Percentiles rank a stretch among this genome's conserved stretches.
Evolutionary conservation across 2,888 invertebrate genomes (phyloP).

Genomic region (Phania funesta): DNA sequence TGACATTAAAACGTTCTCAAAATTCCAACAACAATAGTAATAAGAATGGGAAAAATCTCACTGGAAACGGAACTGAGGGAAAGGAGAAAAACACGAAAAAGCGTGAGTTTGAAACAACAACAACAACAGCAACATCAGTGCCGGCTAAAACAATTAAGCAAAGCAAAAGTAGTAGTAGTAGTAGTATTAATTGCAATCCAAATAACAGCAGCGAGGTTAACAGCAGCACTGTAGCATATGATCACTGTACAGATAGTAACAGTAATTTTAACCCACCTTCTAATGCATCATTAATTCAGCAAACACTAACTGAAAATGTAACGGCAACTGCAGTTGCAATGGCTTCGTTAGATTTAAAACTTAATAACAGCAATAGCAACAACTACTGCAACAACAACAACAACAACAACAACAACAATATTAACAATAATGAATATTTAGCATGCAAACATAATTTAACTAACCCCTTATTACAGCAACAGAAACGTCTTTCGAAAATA

Average conservation of each 20-base stretch:
- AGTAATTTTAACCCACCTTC: slow-evolving; percentile 50
- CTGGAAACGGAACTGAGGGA: slow-evolving; percentile 29
- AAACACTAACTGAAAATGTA: slow-evolving; percentile 39
- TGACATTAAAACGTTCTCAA: slow-evolving; percentile 53
- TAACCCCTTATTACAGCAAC: slow-evolving; percentile 48
- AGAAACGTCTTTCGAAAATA: slow-evolving; percentile 57
- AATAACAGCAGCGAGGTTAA: neutral
- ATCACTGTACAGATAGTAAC: slow-evolving; percentile 47
- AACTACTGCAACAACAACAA: neutral
- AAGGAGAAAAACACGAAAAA: slow-evolving; percentile 31
- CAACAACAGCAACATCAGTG: slow-evolving; percentile 42
- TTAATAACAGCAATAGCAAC: slow-evolving; percentile 46
- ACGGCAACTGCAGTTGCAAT: slow-evolving; percentile 50
- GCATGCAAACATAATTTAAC: slow-evolving; percentile 62
- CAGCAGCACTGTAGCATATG: slow-evolving; percentile 9
- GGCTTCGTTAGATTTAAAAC: slow-evolving; percentile 61
- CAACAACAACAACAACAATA: neutral
- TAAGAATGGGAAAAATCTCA: slow-evolving; percentile 20
- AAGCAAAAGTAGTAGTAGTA: slow-evolving; percentile 10
- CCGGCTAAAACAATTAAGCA: slow-evolving; percentile 42
- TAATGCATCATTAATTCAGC: slow-evolving; percentile 54
- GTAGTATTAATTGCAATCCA: neutral
- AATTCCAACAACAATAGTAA: slow-evolving; percentile 9
- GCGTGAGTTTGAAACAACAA: slow-evolving; percentile 43
- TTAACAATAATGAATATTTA: slow-evolving; percentile 59